phyloP scores from a whole-genome alignment of 2,888 invertebrate species.

The Rhimphoctona megacephalus region DNA sequence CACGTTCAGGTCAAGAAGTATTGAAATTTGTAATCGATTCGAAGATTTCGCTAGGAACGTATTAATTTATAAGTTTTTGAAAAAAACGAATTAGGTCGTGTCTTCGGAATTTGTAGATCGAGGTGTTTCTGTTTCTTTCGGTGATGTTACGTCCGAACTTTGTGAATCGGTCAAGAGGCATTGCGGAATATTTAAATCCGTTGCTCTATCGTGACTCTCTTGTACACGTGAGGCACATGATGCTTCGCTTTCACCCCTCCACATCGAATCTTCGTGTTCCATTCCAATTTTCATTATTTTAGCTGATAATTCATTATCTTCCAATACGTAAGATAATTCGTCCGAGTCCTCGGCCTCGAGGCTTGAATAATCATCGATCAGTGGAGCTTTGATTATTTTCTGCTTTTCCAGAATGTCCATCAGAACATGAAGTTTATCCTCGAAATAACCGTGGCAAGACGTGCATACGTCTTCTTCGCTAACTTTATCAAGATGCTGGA shows the following conservation, averaged over 20 bases:
- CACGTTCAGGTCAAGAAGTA: background rate
- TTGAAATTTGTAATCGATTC: background rate
- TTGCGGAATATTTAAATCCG: slow-evolving; percentile 45
- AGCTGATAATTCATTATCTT: slow-evolving; percentile 24
- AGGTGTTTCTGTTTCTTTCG: slow-evolving; percentile 66
- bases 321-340: background rate
- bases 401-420: slow-evolving; percentile 77
- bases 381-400: slow-evolving; percentile 3
- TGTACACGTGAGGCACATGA: background rate
- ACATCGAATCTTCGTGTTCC: slow-evolving; percentile 32
- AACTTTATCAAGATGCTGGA: slow-evolving; percentile 72
- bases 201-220: slow-evolving; percentile 19
- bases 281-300: slow-evolving; percentile 37
- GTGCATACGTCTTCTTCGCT: slow-evolving; percentile 72
- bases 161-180: slow-evolving; percentile 61
- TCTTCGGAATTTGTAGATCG: slow-evolving; percentile 38
- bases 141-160: slow-evolving; percentile 64
- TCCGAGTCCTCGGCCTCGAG: slow-evolving; percentile 42
- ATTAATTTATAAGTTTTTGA: background rate
- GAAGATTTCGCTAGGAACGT: background rate
- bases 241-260: background rate
- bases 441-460: slow-evolving; percentile 74
- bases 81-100: background rate
- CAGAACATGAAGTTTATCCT: slow-evolving; percentile 78
- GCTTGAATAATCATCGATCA: slow-evolving; percentile 24